A percentile compares a stretch with the other conserved stretches of the same genome.
Evolutionary conservation across 2,888 invertebrate genomes (phyloP).

Genomic region (Mimachlamys varia): DNA sequence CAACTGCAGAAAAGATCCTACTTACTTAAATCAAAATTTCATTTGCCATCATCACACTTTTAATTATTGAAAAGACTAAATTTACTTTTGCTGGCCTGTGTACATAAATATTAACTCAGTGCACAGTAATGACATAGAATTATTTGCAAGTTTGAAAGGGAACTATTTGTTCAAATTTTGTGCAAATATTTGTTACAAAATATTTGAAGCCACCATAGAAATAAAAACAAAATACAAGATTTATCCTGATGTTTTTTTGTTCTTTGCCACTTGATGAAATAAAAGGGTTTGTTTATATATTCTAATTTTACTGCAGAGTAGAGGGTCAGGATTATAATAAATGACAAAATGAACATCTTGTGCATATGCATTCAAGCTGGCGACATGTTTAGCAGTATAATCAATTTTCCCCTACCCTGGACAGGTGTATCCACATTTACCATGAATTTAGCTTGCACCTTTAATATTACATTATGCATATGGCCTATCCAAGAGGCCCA

Average conservation of each 20-base stretch:
- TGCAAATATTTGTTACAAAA: background rate
- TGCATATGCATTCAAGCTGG: no score
- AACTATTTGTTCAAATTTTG: background rate
- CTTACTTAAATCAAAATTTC: background rate
- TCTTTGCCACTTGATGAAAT: background rate
- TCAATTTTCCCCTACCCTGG: no score
- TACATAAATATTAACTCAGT: background rate
- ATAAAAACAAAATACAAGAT: background rate
- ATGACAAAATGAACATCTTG: no score
- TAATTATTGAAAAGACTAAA: background rate
- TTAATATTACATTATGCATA: no score
- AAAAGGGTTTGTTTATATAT: no score
- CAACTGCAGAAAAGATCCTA: background rate
- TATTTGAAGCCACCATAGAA: background rate
- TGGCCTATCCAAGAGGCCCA: no score
- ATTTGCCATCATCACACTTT: background rate
- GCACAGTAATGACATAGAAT: background rate
- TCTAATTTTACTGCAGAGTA: no score
- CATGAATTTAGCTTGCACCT: no score
- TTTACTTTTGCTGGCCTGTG: background rate
- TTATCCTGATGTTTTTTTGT: background rate
- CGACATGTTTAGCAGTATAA: no score
- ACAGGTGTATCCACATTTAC: no score
- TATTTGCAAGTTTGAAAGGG: background rate
- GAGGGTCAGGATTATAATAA: no score